Percentiles rank a stretch among this genome's conserved stretches.
These are phyloP conservation scores for Oasisia sp. DNA, from an alignment of 2,888 invertebrate species.

Conservation along the genomic window DNA sequence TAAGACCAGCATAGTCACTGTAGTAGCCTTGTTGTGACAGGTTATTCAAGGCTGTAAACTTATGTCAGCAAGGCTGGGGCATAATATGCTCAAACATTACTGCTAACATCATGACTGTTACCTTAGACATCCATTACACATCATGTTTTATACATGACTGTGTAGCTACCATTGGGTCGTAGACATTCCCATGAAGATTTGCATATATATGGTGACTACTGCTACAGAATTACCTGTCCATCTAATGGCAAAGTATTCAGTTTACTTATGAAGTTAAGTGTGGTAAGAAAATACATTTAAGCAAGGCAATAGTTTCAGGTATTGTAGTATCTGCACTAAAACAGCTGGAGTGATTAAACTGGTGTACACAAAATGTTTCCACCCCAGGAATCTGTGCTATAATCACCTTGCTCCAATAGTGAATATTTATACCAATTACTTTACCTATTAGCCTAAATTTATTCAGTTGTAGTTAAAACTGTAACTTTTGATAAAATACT, in stretches of 20 bases:
- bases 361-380: not conserved
- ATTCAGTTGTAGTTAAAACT: not conserved
- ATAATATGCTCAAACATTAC: not conserved
- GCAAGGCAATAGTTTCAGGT: too few species aligned
- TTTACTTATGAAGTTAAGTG: not conserved
- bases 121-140: not conserved
- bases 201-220: not conserved
- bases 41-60: not conserved
- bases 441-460: not conserved
- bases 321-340: too few species aligned
- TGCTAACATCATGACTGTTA: not conserved
- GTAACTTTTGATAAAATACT: not conserved
- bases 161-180: not conserved
- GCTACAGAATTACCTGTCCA: not conserved
- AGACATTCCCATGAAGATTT: not conserved
- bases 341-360: not conserved
- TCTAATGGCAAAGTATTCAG: not conserved
- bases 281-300: not conserved
- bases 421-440: not conserved
- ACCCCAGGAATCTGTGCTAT: not conserved
- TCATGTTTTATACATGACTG: not conserved
- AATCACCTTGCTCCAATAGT: not conserved
- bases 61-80: not conserved
- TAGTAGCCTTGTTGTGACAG: not conserved
- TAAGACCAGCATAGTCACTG: not conserved